Base-by-base conservation (phyloP, 2,113 vertebrate species). In the Acinonyx jubatus region DNA sequence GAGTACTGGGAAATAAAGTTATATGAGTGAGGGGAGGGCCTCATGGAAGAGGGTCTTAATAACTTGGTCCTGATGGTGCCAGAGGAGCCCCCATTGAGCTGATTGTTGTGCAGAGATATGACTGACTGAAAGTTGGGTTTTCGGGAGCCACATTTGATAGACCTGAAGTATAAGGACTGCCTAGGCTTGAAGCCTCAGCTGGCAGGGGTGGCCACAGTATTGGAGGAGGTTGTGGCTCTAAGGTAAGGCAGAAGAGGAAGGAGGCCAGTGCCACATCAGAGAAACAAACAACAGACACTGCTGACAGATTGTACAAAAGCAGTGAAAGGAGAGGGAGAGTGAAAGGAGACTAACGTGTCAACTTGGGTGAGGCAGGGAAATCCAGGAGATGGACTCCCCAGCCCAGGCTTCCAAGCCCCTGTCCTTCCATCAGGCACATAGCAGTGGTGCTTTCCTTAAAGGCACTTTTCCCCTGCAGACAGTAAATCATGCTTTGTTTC, bases 241-340 rank as follows among this genome's bases (percentile, higher is more conserved):
- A 66, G 63, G n/a, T 0, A 0, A 90, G 61, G 68, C 66, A 57
- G 76, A 57, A 94, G 82, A 79, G 45, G 74, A 52, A 94, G 71
- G 71, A 83, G 45, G 76, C 63, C 82, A 78, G 48, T 92, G 92
- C 68, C 69, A 79, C 95, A 96, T 79, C 50, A 19, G 31, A 94
- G 80, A 95, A 94, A 61, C 88, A 71, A 93, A 48, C 31, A 73
- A 81, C 96, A 95, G 95, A 85, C 79, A 61, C 31, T 90, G 84
- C 38, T 45, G 45, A 95, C 95, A 97, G 81, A 95, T 73, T 94
- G 97, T 68, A 92, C 66, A 50, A 61, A 96, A 73, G 76, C 68
- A 33, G 48, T 36, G 45, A 66, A 48, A 66, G 81, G 69, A 88
- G 82, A 66, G 55, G 52, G 74, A 69, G 65, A 57, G 31, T 55